phyloP scores from a whole-genome alignment of 1,140 invertebrate genomes.

The silkworm (Bombyx mori) region ASM3026992v2 NC_085131.1:10581001-10581500 shows the following conservation, averaged over 20 bases:
- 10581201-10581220: conserved; percentile 66
- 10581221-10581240: conserved; percentile 53
- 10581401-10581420: conserved; percentile 67
- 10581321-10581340: conserved; percentile 53
- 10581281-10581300: conserved; percentile 54
- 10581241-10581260: conserved; percentile 43
- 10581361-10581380: conserved; percentile 71
- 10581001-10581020: conserved; percentile 59
- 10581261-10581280: conserved; percentile 69
- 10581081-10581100: conserved; percentile 57
- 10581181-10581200: conserved; percentile 60
- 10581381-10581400: conserved; percentile 71
- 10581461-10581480: conserved; percentile 64
- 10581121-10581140: neutral
- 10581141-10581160: too few species aligned
- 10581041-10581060: conserved; percentile 54
- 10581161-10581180: too few species aligned
- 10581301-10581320: conserved; percentile 45
- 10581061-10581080: conserved; percentile 54
- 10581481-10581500: conserved; percentile 48
- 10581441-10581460: conserved; percentile 64
- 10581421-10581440: conserved; percentile 54
- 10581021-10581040: conserved; percentile 15
- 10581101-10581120: conserved; percentile 44
- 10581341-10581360: conserved; percentile 66